Base-by-base conservation (phyloP, 2,888 invertebrate genomes). In the Aproaerema taeniolella region DNA sequence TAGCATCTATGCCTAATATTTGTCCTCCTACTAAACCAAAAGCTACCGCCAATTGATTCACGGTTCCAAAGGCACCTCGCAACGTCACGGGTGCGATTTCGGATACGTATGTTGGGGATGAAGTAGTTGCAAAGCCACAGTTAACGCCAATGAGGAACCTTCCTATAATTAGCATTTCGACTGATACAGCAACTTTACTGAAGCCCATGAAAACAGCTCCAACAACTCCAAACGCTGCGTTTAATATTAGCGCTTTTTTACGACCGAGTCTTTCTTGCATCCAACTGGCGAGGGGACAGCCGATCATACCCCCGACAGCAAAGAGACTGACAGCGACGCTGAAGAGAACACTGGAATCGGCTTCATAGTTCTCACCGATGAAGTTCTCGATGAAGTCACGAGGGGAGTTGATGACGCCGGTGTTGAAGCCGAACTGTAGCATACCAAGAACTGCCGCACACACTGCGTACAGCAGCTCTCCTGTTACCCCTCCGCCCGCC, bases 231-330 rank as follows among this genome's bases (percentile, higher is more conserved):
- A 92, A 80, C 1, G 88, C 69, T 35, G 91, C 91, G 62, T 92
- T 92, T 38, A 90, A 62, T 43, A 92, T 66, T 42, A 92, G 77
- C 3, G 92, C 92, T 38, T 89, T 88, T 69, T 91, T 92, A 58
- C 91, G 88, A 39, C 93, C 93, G 50, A 90, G 90, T 53, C 85
- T 89, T 57, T 93, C 92, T 16, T 91, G 90, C 49, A 93, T 86
- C 83, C 90, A 90, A 34, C 93, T 93, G n/a, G 92, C 92, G 33
- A 90, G 76, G 28, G 93, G 89, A 38, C 93, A 93, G 14, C 94
- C 94, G 28, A 92, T 78, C 91, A 93, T 92, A 17, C 94, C 94
- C 12, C 94, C 94, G 31, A 93, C 88, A 34, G 93, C 92, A 67
- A 93, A 94, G 50, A 93, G 91, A 50, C 92, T 89, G 39, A 94